Evolutionary conservation across 2,888 invertebrate genomes (phyloP), one percentile per base, ranked within the genome.

Genomic region (Kryphioiulus occultus): DNA sequence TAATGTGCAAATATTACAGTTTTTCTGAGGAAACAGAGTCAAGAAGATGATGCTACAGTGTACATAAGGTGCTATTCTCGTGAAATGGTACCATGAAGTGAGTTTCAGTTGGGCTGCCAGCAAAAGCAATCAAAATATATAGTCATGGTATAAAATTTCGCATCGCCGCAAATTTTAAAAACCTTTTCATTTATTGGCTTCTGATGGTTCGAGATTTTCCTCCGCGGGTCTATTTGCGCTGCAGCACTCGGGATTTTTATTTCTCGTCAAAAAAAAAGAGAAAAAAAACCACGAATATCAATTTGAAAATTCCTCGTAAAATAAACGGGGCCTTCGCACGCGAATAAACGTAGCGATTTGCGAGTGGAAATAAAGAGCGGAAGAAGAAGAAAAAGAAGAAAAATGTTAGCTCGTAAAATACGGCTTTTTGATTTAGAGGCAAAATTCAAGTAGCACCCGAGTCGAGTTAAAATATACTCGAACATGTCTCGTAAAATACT

Each of bases 401-500:
- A 78, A 78, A 30, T 78, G 78, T 30, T 78, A 68, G 68, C 68
- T 68, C 68, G 68, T 68, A 68, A 68, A 68, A 68, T 68, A 68
- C 68, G 68, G 68, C 68, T 68, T 68, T 68, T 68, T 68, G 68
- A 68, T 68, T 68, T 68, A 68, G 68, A 68, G 68, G 68, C 68
- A 22, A 68, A 68, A 68, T 68, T 68, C 68, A 68, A 68, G 68
- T 68, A 68, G 68, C 68, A 68, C 68, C 68, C 68, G 68, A 68
- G 68, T 68, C 68, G 68, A 68, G 68, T 68, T 68, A 68, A 68
- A 68, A 68, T 68, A 68, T 68, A 68, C 68, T 68, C 68, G 68
- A 68, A 68, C 68, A 68, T 7, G 68, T 68, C 68, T 68, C 68
- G 68, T 68, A 68, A 68, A 68, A 68, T 68, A 68, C 68, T 68